Evolutionary conservation across 2,113 vertebrate species (phyloP).

Genomic region (Lutjanus erythropterus): DNA sequence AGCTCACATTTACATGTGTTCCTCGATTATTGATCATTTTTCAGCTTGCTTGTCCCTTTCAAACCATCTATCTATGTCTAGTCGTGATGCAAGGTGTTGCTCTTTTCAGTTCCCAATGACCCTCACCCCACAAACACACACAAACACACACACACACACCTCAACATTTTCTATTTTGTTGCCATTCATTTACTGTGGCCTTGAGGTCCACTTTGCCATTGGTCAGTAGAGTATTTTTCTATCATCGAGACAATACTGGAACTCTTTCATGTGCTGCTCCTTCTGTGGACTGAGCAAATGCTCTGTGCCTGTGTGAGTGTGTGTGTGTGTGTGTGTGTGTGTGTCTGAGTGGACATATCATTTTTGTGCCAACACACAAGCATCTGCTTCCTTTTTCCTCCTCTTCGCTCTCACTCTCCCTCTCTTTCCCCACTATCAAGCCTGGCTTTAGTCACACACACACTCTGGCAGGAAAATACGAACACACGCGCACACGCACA

Average conservation of each 20-base stretch:
- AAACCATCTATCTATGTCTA: background rate
- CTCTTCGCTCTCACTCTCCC: conserved; percentile 43
- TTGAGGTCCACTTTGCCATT: conserved; percentile 51
- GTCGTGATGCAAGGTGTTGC: background rate
- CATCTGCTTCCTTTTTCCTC: conserved; percentile 83
- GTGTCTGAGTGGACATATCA: conserved; percentile 41
- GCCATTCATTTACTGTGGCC: conserved; percentile 32
- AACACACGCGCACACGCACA: background rate
- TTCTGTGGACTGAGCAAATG: conserved; percentile 35
- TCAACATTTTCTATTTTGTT: background rate
- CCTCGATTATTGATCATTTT: background rate
- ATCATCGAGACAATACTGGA: conserved; percentile 61
- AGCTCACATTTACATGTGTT: background rate
- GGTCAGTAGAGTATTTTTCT: conserved; percentile 56
- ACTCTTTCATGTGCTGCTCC: conserved; percentile 61
- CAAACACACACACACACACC: conserved; percentile 4
- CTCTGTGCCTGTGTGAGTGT: conserved; percentile 5
- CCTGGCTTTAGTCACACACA: conserved; percentile 60
- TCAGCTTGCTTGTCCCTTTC: conserved; percentile 6
- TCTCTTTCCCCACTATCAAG: conserved; percentile 58
- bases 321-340: conserved; percentile 23
- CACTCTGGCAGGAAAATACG: conserved; percentile 17
- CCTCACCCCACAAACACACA: background rate
- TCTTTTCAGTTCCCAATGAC: conserved; percentile 31
- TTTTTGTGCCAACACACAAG: conserved; percentile 71